These are phyloP conservation scores for Melipona quadrifasciata DNA, from an alignment of 1,140 invertebrate genomes.

Conservation along the genomic window DNA sequence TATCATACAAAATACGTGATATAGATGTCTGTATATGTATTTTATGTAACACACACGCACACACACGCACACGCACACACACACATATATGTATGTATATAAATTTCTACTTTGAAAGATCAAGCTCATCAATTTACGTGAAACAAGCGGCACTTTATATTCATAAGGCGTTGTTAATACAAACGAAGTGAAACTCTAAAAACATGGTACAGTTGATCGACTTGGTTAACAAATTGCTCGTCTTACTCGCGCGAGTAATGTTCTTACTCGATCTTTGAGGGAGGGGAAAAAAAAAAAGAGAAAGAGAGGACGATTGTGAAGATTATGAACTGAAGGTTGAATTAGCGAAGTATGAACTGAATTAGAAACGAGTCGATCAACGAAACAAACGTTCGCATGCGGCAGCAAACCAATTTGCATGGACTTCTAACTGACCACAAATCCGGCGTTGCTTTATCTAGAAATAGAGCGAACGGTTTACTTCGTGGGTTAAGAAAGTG, in stretches of 20 bases:
- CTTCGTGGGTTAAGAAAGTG: slow-evolving; percentile 48
- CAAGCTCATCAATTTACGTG: slow-evolving; percentile 37
- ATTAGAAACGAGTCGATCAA: slow-evolving; percentile 57
- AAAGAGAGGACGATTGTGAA: not conserved
- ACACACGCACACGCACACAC: no score
- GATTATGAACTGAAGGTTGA: slow-evolving; percentile 22
- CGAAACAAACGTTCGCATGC: slow-evolving; percentile 74
- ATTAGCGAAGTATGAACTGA: slow-evolving; percentile 61
- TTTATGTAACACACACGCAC: no score
- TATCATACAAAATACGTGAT: slow-evolving; percentile 11
- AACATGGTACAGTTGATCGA: slow-evolving; percentile 18
- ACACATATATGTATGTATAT: not conserved
- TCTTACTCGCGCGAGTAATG: not conserved
- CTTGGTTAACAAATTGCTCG: slow-evolving; percentile 36
- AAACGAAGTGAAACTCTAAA: slow-evolving; percentile 26
- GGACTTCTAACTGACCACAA: slow-evolving; percentile 78
- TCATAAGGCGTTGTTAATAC: slow-evolving; percentile 30
- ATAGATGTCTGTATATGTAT: not conserved
- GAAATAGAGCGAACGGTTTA: slow-evolving; percentile 76
- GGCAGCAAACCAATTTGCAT: slow-evolving; percentile 73
- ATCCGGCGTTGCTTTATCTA: slow-evolving; percentile 78
- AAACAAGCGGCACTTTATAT: slow-evolving; percentile 19
- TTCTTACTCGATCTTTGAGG: not conserved
- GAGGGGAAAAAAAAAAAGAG: not conserved
- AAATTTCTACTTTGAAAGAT: slow-evolving; percentile 31